Conservation (phyloP, 2,888 invertebrate species). For the Linyphia triangularis region DNA sequence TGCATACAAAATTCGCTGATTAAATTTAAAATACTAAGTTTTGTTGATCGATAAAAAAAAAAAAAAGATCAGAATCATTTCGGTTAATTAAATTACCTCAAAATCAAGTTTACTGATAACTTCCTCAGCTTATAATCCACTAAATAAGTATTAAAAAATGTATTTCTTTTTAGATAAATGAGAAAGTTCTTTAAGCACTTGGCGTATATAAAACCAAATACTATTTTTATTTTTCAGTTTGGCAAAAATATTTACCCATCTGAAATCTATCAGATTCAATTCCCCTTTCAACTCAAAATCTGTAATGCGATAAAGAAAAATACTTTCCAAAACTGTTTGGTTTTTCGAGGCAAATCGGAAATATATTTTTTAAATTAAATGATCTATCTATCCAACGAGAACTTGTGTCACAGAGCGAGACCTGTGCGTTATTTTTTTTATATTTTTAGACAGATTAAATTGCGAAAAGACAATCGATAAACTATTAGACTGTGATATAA, state of each 20-base stretch:
- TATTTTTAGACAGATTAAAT: not conserved
- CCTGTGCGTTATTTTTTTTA: not conserved
- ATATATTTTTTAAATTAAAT: constrained; percentile 33
- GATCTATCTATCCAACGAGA: not conserved
- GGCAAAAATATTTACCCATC: not conserved
- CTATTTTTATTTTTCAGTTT: not conserved
- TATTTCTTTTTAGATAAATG: not conserved
- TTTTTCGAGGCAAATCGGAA: constrained; percentile 16
- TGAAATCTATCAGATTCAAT: not conserved
- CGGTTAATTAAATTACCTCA: too few species aligned
- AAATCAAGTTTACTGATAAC: too few species aligned
- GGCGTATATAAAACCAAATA: not conserved
- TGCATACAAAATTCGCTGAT: too few species aligned
- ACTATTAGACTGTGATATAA: constrained; percentile 36
- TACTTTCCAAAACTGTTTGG: constrained; percentile 7
- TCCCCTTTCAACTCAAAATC: not conserved
- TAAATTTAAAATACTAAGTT: too few species aligned
- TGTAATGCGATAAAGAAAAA: constrained; percentile 8
- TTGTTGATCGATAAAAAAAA: too few species aligned
- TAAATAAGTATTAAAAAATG: not conserved
- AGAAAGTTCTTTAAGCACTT: not conserved
- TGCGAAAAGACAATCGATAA: constrained; percentile 17
- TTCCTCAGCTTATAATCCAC: too few species aligned
- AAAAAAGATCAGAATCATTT: too few species aligned
- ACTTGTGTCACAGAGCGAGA: not conserved